Evolutionary conservation across 2,888 invertebrate genomes (phyloP).

Genomic region (Clistopyga incitator): DNA sequence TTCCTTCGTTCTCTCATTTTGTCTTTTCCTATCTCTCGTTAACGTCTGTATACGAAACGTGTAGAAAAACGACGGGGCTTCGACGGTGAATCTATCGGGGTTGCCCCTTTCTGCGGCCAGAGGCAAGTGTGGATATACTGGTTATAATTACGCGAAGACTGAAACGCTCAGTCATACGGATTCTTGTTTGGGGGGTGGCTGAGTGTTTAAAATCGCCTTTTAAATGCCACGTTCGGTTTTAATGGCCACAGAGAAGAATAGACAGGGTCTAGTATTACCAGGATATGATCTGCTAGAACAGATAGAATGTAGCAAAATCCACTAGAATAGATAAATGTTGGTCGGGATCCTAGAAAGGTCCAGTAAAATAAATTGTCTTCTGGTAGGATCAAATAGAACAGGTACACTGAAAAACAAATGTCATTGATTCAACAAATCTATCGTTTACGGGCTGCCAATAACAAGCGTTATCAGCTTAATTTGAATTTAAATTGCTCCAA

Average conservation of each 20-base stretch:
- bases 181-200: neutral
- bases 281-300: neutral
- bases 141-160: neutral
- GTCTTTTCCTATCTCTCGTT: slow-evolving; percentile 44
- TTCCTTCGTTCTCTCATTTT: slow-evolving; percentile 52
- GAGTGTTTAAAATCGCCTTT: neutral
- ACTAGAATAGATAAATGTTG: neutral
- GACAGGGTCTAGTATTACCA: neutral
- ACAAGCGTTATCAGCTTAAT: too few relatives aligned
- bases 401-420: too few relatives aligned
- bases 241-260: too few relatives aligned
- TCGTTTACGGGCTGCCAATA: too few relatives aligned
- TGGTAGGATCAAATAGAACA: neutral
- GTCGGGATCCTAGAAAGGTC: neutral
- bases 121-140: neutral
- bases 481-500: too few relatives aligned
- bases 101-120: neutral
- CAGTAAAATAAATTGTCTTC: neutral
- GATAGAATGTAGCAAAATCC: neutral
- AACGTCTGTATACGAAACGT: neutral
- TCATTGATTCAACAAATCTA: too few relatives aligned
- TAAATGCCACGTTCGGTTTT: too few relatives aligned
- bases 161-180: neutral
- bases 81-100: neutral
- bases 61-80: neutral